Base-by-base conservation (phyloP, 2,888 invertebrate species). In the Nomada ferruginata region DNA sequence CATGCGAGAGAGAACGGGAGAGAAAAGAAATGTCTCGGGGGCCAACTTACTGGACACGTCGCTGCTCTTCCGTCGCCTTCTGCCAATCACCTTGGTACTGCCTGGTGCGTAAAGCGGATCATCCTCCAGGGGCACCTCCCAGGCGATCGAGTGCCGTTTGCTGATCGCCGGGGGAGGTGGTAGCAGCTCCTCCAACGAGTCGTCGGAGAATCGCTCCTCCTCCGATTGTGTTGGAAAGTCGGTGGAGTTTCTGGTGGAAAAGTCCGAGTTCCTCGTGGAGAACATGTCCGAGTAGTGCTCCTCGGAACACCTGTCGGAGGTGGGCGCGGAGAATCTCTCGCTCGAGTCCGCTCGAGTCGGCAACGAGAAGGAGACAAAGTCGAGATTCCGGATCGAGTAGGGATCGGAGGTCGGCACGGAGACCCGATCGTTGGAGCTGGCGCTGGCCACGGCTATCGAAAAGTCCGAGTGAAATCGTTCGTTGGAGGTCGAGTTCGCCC, bases 121-220 rank as follows among this genome's bases (percentile, higher is more conserved):
- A 92, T 96, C 96, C 76, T 95, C 95, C 89, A 97, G 95, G 83
- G 97, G 96, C 84, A 97, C 97, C 95, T 97, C 97, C 97, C 97
- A 97, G 84, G 97, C 97, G 88, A 97, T 97, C 92, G 97, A 97
- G 92, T 96, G 96, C 90, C 97, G 95, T 94, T 97, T 97, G 82
- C 90, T 89, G 92, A 94, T 93, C 61, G 95, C 94, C 20, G 95
- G 95, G 20, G 95, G 96, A 61, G 96, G 96, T 57, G 96, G 96
- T 87, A 96, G 95, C 90, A 96, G 95, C 91, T 97, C 97, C 93
- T 97, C 97, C 84, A 97, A 94, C 23, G 97, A 97, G 94, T 97
- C 97, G 93, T 97, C 97, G 36, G 97, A 97, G 93, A 97, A 97
- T 84, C 95, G 96, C 84, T 95, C 95, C 88, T 94, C 95, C 82